Conservation (phyloP, 2,888 invertebrate species). For the Mylabris sibirica region DNA sequence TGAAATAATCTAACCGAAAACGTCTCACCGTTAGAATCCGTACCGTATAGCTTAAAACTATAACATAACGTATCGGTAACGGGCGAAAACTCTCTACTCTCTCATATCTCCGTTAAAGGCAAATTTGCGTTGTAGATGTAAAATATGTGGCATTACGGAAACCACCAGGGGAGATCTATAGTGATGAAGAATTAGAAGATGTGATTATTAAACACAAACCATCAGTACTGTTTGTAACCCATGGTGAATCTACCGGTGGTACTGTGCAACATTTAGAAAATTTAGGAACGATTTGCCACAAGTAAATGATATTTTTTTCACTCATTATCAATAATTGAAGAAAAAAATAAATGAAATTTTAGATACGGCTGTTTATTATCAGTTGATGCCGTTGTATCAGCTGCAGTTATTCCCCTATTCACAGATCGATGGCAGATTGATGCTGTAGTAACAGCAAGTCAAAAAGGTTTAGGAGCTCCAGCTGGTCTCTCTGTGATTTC, state of each 20-base stretch:
- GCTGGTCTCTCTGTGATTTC: conserved; percentile 76
- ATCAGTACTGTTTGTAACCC: conserved; percentile 76
- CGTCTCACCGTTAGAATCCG: too few species aligned
- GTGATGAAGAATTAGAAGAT: conserved; percentile 68
- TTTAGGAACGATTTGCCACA: conserved; percentile 77
- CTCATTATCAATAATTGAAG: background rate
- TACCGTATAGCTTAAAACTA: too few species aligned
- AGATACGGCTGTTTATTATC: conserved; percentile 70
- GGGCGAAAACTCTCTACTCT: too few species aligned
- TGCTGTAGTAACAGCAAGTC: conserved; percentile 74
- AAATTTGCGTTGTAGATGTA: conserved; percentile 31
- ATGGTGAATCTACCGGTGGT: conserved; percentile 86
- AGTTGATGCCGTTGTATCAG: conserved; percentile 77
- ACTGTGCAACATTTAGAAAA: conserved; percentile 78
- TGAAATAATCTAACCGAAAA: too few species aligned
- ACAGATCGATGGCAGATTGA: conserved; percentile 76
- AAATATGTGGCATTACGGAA: conserved; percentile 37
- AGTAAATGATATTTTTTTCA: conserved; percentile 64
- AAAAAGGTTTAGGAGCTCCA: conserved; percentile 75
- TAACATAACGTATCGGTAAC: too few species aligned
- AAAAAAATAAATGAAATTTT: conserved; percentile 29
- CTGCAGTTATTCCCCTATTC: conserved; percentile 72
- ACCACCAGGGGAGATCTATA: conserved; percentile 62
- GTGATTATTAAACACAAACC: conserved; percentile 71
- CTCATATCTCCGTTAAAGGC: too few species aligned